These are phyloP conservation scores for Pelobates fuscus DNA, from an alignment of 2,113 vertebrate genomes.

Conservation along the genomic window DNA sequence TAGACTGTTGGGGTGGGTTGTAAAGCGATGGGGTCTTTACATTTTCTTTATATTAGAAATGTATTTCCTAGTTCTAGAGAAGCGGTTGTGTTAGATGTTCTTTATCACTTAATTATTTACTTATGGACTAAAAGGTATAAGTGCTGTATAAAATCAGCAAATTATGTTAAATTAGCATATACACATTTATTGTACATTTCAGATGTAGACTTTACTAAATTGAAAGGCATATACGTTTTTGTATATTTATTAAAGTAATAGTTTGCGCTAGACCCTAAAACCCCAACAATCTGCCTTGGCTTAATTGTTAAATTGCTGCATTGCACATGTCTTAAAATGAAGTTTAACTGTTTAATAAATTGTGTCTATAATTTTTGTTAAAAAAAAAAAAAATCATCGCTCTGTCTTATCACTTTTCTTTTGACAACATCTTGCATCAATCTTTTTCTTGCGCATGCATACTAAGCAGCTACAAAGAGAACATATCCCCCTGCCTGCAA, in stretches of 20 bases:
- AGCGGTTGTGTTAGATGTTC: constrained; percentile 93
- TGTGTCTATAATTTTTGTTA: too few species aligned
- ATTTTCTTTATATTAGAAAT: constrained; percentile 90
- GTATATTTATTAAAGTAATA: constrained; percentile 89
- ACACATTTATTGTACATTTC: constrained; percentile 83
- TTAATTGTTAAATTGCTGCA: constrained; percentile 81
- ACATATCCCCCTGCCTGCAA: too few species aligned
- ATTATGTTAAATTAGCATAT: constrained; percentile 98
- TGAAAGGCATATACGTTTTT: constrained; percentile 77
- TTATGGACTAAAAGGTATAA: constrained; percentile 99
- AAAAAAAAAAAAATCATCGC: too few species aligned
- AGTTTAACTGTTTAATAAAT: constrained; percentile 86
- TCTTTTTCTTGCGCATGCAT: too few species aligned
- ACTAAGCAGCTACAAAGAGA: too few species aligned
- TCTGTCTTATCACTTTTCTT: too few species aligned
- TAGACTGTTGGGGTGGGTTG: constrained; percentile 86
- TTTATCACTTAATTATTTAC: constrained; percentile 98
- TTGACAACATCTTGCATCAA: too few species aligned
- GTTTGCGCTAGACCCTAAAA: constrained; percentile 78
- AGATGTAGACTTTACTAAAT: constrained; percentile 71
- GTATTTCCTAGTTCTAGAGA: constrained; percentile 90
- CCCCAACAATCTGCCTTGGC: constrained; percentile 79
- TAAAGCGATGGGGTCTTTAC: constrained; percentile 93
- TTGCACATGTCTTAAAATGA: constrained; percentile 86
- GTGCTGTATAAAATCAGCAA: constrained; percentile 98